Conservation (phyloP, 2,113 vertebrate species). For the Regulus satrapa region DNA sequence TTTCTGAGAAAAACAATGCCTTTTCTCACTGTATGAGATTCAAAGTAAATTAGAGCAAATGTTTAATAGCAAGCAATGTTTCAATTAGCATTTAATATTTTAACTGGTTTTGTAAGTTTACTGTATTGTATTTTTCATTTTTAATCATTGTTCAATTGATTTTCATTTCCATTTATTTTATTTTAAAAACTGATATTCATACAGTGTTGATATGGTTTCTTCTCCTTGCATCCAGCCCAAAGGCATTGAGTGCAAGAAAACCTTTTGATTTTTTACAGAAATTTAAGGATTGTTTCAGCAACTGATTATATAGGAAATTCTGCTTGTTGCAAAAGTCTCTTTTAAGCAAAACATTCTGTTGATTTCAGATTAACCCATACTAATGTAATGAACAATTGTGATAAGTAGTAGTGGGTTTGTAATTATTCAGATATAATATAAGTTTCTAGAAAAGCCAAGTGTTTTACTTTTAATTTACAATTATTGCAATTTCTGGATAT, state of each 20-base stretch:
- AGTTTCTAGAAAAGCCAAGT: neutral
- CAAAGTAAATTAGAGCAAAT: neutral
- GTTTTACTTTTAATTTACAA: neutral
- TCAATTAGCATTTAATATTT: neutral
- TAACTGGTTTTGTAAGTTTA: conserved; percentile 11
- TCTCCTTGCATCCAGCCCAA: neutral
- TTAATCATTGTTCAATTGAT: neutral
- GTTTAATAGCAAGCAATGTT: neutral
- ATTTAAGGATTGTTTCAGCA: neutral
- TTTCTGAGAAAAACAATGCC: neutral
- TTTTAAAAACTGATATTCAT: accelerated
- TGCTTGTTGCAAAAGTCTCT: neutral
- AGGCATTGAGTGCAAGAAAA: neutral
- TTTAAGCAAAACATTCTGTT: neutral
- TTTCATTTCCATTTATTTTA: neutral
- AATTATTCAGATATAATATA: neutral
- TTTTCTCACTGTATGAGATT: neutral
- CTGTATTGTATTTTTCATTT: neutral
- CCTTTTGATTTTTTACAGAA: neutral
- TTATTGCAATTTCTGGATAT: neutral
- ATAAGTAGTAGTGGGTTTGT: neutral
- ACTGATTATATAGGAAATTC: neutral
- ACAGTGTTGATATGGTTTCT: neutral
- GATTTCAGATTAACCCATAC: neutral
- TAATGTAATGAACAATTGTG: neutral